Conservation (phyloP, 2,888 invertebrate genomes). For the Troides helena region DNA sequence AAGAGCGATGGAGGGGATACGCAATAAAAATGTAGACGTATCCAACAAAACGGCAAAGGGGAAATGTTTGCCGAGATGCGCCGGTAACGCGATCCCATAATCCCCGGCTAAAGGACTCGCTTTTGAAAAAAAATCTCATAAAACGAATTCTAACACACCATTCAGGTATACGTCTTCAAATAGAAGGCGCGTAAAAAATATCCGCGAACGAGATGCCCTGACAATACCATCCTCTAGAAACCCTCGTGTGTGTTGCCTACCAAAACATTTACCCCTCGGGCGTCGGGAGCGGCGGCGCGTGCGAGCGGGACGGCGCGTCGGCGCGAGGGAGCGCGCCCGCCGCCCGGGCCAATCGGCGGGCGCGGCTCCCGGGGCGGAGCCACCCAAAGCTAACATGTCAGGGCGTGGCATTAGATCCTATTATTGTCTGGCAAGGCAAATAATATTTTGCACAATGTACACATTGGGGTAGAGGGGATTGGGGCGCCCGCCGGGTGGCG, state of each 20-base stretch:
- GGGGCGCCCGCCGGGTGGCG: conserved; percentile 35
- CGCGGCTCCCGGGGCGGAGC: conserved; percentile 60
- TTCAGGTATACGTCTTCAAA: conserved; percentile 75
- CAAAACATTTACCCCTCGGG: conserved; percentile 81
- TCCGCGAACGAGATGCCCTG: conserved; percentile 58
- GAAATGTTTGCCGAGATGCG: conserved; percentile 58
- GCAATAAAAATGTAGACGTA: conserved; percentile 41
- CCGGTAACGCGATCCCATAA: conserved; percentile 58
- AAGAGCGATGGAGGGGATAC: conserved; percentile 28
- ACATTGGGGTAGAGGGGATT: conserved; percentile 77
- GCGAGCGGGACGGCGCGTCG: conserved; percentile 45
- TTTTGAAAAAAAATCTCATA: conserved; percentile 74
- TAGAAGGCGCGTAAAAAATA: conserved; percentile 76
- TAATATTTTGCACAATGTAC: conserved; percentile 87
- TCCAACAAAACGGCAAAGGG: conserved; percentile 47
- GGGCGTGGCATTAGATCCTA: conserved; percentile 78
- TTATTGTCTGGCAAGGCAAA: conserved; percentile 84
- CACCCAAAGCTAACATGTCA: conserved; percentile 78
- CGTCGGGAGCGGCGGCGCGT: conserved; percentile 74
- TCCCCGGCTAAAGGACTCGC: conserved; percentile 59
- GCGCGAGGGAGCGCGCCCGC: conserved; percentile 46
- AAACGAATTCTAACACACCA: conserved; percentile 74
- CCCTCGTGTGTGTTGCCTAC: conserved; percentile 79
- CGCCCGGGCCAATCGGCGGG: conserved; percentile 55
- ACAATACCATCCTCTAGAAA: conserved; percentile 75